These are phyloP conservation scores for Thalassophryne amazonica DNA, from an alignment of 2,797 vertebrate species.

Conservation along the genomic window DNA sequence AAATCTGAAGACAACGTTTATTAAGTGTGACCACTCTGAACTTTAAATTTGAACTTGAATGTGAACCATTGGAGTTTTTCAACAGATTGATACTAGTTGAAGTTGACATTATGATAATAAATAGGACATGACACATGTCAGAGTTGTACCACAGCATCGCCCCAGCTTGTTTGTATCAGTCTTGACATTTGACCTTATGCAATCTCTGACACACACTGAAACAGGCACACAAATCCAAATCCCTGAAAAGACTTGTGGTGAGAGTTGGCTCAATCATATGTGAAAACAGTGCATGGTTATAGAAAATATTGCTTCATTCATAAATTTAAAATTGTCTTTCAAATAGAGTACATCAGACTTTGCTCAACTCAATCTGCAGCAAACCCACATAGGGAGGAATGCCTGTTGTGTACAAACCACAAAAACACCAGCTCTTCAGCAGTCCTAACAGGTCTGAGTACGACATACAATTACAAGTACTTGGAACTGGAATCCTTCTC, in stretches of 20 bases:
- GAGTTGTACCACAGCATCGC: slow-evolving; percentile 19
- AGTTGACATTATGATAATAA: slow-evolving; percentile 55
- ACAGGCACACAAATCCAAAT: background rate
- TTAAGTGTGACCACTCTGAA: background rate
- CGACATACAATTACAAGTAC: too few relatives aligned
- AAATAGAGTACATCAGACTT: too few relatives aligned
- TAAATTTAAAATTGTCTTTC: background rate
- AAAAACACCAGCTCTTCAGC: too few relatives aligned
- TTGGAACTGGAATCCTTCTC: too few relatives aligned
- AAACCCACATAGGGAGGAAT: too few relatives aligned
- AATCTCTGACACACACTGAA: slow-evolving; percentile 14
- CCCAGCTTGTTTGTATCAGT: slow-evolving; percentile 37
- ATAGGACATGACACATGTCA: slow-evolving; percentile 62
- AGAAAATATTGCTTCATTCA: background rate
- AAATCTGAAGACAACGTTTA: background rate
- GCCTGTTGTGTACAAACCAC: too few relatives aligned
- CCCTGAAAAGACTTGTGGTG: background rate
- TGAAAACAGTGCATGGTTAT: background rate
- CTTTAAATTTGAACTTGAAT: slow-evolving; percentile 6
- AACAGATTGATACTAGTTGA: slow-evolving; percentile 37
- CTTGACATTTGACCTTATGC: slow-evolving; percentile 60
- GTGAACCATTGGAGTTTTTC: slow-evolving; percentile 38
- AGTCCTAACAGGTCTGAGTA: too few relatives aligned
- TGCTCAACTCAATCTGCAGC: too few relatives aligned
- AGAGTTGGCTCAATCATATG: background rate